Base-by-base conservation (phyloP, 2,888 invertebrate genomes). In the Cheilosia scutellata region DNA sequence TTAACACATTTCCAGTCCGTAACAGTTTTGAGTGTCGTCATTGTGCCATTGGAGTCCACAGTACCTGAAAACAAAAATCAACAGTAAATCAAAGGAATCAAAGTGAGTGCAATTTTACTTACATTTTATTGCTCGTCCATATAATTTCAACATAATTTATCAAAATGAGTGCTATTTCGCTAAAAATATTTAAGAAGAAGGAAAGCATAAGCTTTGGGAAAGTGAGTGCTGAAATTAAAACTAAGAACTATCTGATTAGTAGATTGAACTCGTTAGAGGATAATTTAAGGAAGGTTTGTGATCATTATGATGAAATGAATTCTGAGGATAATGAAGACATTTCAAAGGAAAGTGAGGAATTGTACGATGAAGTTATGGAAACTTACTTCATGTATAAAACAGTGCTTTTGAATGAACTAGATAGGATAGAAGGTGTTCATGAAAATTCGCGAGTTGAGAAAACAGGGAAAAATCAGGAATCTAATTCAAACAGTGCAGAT, bases 41-140 rank as follows among this genome's bases (percentile, higher is more conserved):
- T 27, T 53, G 53, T 53, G 5, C 29, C 11, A 29, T 33, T 37
- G 37, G n/a, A 37, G 47, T 44, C 40, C 40, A 40, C 9, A 55
- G 31, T 55, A 55, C 31, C 55, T 55, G 55, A 55, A 55, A 31
- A 44, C 44, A 44, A 16, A 44, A 44, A 13, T 29, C 11, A 53
- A 29, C 29, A 29, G 33, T 16, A 16, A 42, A 60, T 5, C 11
- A 40, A 40, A 40, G 40, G 42, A 27, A 42, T 11, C 9, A 42
- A 42, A 42, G 42, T 60, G 42, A 60, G 60, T 60, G 42, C 60
- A n/a, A 60, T 42, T 42, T 42, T 20, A 37, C 16, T 60, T 60
- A 27, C 25, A 2, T n/a, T 42, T 60, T 57, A 20, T 33, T 57
- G 27, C 29, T 29, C 5, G 27, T 58, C 25, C 25, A 60, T 11